These are phyloP conservation scores for Coleophora flavipennella DNA, from an alignment of 2,888 invertebrate species.

Conservation along the genomic window DNA sequence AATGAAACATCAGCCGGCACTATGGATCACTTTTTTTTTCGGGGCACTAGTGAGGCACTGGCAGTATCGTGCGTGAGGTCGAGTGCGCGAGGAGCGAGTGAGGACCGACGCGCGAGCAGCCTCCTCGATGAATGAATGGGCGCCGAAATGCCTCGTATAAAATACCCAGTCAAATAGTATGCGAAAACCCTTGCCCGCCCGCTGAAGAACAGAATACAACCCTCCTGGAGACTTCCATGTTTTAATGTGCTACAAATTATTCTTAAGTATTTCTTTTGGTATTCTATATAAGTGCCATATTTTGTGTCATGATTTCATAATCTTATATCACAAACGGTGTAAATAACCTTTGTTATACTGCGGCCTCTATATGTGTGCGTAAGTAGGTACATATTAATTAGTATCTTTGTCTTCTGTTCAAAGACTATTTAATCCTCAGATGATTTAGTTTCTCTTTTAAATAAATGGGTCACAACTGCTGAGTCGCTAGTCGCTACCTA, in stretches of 20 bases:
- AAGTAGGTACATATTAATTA: not conserved
- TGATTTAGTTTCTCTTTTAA: no score
- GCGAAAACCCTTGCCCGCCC: slow-evolving; percentile 67
- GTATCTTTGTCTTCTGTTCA: not conserved
- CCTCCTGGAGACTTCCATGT: slow-evolving; percentile 42
- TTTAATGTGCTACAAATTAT: no score
- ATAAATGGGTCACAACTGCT: no score
- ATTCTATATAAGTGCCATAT: no score
- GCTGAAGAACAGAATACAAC: slow-evolving; percentile 48
- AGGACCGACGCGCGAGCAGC: slow-evolving; percentile 67
- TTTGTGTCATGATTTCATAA: not conserved
- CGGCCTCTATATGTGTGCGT: not conserved
- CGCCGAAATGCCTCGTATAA: slow-evolving; percentile 69
- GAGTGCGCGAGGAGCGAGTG: slow-evolving; percentile 49
- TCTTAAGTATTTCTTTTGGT: no score
- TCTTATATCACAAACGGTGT: not conserved
- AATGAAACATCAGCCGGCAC: slow-evolving; percentile 14
- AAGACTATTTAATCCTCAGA: no score
- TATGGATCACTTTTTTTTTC: slow-evolving; percentile 18
- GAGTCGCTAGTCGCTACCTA: no score
- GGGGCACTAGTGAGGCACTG: slow-evolving; percentile 36
- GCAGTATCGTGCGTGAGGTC: slow-evolving; percentile 42
- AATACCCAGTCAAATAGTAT: slow-evolving; percentile 67
- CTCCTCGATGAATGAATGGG: slow-evolving; percentile 72
- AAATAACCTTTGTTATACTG: not conserved